Percentiles rank a stretch among this genome's conserved stretches.
phyloP scores from a whole-genome alignment of 2,113 vertebrate species.

The Isurus oxyrinchus region DNA sequence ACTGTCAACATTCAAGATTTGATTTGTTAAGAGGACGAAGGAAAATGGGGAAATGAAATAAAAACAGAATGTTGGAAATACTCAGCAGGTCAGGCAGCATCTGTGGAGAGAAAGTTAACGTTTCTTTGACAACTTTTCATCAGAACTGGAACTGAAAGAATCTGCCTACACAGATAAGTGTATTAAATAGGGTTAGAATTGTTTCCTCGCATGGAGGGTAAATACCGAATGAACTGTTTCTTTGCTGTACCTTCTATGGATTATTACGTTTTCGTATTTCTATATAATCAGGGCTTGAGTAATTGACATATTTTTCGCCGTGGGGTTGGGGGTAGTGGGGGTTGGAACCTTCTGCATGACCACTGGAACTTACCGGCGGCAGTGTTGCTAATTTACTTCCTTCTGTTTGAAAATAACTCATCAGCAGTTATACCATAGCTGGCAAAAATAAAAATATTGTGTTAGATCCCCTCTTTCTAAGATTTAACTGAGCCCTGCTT shows the following conservation, averaged over 20 bases:
- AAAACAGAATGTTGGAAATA: no score
- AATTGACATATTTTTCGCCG: not conserved
- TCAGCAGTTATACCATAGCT: not conserved
- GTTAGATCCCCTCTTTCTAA: not conserved
- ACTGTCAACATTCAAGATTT: not conserved
- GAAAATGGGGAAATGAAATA: no score
- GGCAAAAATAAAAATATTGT: not conserved
- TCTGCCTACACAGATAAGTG: not conserved
- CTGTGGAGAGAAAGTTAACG: no score
- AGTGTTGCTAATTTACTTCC: no score
- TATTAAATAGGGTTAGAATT: not conserved
- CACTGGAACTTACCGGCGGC: no score
- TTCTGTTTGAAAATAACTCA: not conserved
- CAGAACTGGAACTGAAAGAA: no score
- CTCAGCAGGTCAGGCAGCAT: no score
- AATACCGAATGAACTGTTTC: not conserved
- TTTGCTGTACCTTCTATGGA: not conserved
- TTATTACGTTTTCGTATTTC: no score
- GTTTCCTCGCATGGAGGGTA: no score
- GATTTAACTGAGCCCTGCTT: not conserved
- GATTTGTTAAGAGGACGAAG: not conserved
- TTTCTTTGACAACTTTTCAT: no score
- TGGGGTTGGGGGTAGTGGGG: not conserved
- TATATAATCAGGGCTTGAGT: not conserved
- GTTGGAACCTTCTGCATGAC: no score